Evolutionary conservation across 2,888 invertebrate species (phyloP), one percentile per base, ranked within the genome.

Genomic region (Piscicola geometra): DNA sequence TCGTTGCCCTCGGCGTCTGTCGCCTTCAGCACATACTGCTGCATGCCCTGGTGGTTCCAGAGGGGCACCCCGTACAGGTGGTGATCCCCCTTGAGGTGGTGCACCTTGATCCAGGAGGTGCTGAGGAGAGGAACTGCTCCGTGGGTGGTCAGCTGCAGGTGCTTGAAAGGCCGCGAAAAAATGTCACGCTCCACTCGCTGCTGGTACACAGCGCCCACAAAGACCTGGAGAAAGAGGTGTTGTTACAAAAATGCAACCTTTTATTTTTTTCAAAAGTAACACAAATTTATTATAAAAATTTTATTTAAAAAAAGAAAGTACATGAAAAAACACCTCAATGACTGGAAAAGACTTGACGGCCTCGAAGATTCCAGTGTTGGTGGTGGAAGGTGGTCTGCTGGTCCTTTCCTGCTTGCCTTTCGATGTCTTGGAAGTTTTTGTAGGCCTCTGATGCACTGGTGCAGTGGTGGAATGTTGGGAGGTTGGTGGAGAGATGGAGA

Each of bases 21-120:
- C 35, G 60, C 73, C 64, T 73, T 3, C n/a, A 73, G 64, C 2
- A 73, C 35, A 52, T 73, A 73, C 2, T 64, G 32, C 41, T 73
- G 73, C 1, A 64, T 33, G 1, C 73, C 73, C 33, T 73, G 56
- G 64, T 73, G 73, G 2, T 21, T 33, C 35, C 28, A 35, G 0
- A 73, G 60, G n/a, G 73, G 73, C 25, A 73, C 35, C 35, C 73
- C 73, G 33, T 73, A 73, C 3, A 73, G 15, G 25, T 32, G 15
- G 32, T 41, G 71, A 2, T 18, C 1, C 5, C 5, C 3, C 9
- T 15, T 21, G 12, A 56, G 5, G 50, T 47, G 50, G 21, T 47
- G 21, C 56, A 72, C n/a, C 64, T 73, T 73, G 64, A 73, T 30
- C 73, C 73, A 73, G 1, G 73, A 73, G n/a, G 56, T 28, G 15